Evolutionary conservation across 2,113 vertebrate species (phyloP).

Genomic region (Clarias gariepinus): DNA sequence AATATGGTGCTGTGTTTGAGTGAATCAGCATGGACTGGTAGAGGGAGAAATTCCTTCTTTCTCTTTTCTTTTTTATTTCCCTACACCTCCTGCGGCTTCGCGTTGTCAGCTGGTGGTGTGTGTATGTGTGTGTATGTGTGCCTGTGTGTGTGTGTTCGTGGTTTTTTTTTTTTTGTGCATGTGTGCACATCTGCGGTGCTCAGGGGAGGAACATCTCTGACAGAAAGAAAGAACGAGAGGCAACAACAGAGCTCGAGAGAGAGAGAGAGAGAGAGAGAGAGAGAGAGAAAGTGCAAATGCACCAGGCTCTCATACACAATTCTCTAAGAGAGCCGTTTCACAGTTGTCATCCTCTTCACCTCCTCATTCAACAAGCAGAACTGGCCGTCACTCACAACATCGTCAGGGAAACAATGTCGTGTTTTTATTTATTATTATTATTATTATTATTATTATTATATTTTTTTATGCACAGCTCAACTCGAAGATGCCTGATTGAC

Average conservation of each 20-base stretch:
- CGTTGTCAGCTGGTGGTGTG: conserved; percentile 56
- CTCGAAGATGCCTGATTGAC: conserved; percentile 1
- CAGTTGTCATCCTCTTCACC: conserved; percentile 45
- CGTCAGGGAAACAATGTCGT: conserved; percentile 15
- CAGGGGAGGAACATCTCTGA: conserved; percentile 36
- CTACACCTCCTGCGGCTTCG: conserved; percentile 42
- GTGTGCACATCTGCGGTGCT: conserved; percentile 56
- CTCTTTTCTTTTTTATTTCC: conserved; percentile 17
- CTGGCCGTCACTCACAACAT: conserved; percentile 40
- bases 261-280: background rate
- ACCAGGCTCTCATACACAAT: conserved; percentile 15
- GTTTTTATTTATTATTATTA: background rate
- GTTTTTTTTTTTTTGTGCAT: conserved; percentile 15
- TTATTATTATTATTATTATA: no score
- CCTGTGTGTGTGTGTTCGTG: background rate
- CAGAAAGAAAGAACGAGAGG: background rate
- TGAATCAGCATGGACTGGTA: background rate
- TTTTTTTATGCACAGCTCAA: background rate
- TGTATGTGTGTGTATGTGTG: background rate
- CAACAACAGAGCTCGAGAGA: background rate
- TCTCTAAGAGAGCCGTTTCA: conserved; percentile 10
- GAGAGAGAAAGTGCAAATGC: background rate
- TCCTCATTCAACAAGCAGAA: conserved; percentile 28
- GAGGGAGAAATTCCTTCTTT: conserved; percentile 26
- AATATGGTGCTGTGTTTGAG: background rate